Evolutionary conservation across 2,797 vertebrate genomes (phyloP).

Genomic region (Sebastes diploproa): DNA sequence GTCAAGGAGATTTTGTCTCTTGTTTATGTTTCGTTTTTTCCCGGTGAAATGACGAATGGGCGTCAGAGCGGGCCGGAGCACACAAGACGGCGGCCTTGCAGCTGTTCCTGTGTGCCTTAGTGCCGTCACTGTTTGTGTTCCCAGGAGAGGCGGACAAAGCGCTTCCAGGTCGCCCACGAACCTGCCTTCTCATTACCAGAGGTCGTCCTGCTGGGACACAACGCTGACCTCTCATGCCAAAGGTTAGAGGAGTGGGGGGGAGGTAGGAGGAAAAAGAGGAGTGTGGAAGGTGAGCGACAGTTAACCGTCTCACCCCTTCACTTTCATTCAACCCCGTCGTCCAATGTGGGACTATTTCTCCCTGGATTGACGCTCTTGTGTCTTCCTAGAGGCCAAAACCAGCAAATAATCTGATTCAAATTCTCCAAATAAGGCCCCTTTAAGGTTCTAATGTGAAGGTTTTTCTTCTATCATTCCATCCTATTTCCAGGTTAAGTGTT

Average conservation of each 20-base stretch:
- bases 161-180: conserved; percentile 72
- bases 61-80: conserved; percentile 12
- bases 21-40: conserved; percentile 33
- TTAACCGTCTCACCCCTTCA: conserved; percentile 4
- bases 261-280: not conserved
- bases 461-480: not conserved
- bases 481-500: conserved; percentile 24
- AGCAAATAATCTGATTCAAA: conserved; percentile 2
- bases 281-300: not conserved
- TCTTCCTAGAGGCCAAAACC: not conserved
- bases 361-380: not conserved
- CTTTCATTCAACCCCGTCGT: conserved; percentile 30
- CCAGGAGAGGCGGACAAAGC: conserved; percentile 74
- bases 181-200: conserved; percentile 74
- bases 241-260: conserved; percentile 22
- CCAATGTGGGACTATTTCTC: not conserved
- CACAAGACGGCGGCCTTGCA: conserved; percentile 43
- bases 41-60: conserved; percentile 41
- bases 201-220: conserved; percentile 69
- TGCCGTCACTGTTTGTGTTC: conserved; percentile 72
- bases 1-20: not conserved
- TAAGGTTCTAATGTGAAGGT: not conserved
- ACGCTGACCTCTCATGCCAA: conserved; percentile 61
- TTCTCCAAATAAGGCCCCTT: not conserved
- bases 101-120: conserved; percentile 71